Evolutionary conservation across 2,888 invertebrate genomes (phyloP).

Genomic region (Sericinus montela): DNA sequence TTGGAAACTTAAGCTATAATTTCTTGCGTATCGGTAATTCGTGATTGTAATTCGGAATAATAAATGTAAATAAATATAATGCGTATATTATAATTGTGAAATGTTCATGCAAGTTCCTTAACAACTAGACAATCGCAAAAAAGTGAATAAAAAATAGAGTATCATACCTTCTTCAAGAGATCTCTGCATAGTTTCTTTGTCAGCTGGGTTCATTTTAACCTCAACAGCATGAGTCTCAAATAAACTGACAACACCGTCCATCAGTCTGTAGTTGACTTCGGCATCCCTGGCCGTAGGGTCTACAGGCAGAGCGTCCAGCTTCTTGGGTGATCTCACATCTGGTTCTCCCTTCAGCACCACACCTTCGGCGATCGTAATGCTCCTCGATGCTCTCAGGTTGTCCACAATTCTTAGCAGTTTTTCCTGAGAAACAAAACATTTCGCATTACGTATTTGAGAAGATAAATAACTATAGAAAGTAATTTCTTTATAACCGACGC

Average conservation of each 20-base stretch:
- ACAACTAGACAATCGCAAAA: no score
- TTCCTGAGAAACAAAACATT: conserved; percentile 74
- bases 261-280: conserved; percentile 84
- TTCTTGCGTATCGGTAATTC: no score
- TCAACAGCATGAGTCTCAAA: conserved; percentile 89
- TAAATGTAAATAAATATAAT: no score
- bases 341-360: conserved; percentile 79
- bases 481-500: not conserved
- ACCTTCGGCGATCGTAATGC: conserved; percentile 81
- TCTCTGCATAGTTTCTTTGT: conserved; percentile 85
- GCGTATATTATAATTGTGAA: no score
- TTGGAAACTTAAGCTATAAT: no score
- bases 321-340: conserved; percentile 70
- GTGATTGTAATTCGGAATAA: no score
- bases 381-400: conserved; percentile 57
- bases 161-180: conserved; percentile 89
- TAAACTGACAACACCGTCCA: conserved; percentile 87
- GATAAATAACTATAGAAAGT: no score
- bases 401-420: conserved; percentile 85
- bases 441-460: conserved; percentile 4
- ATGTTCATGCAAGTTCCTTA: no score
- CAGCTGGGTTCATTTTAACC: conserved; percentile 87
- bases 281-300: conserved; percentile 86
- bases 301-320: conserved; percentile 83
- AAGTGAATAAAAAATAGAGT: not conserved